phyloP scores from a whole-genome alignment of 2,113 vertebrate species.

The Notothenia coriiceps region DNA sequence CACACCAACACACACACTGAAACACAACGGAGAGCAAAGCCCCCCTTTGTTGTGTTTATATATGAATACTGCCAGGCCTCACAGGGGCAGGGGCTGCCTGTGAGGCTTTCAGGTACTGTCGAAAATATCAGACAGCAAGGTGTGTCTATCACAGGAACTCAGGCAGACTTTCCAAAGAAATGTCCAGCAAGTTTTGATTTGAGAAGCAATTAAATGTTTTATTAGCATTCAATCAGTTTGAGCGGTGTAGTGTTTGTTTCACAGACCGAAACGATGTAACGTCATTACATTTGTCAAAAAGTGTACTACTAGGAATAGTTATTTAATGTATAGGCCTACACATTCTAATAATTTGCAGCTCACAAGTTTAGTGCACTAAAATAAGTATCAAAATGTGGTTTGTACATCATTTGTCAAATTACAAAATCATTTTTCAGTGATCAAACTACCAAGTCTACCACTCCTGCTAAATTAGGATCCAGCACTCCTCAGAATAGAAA shows the following conservation, averaged over 20 bases:
- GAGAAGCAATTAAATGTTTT: background rate
- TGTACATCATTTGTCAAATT: too few relatives aligned
- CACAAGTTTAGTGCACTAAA: too few relatives aligned
- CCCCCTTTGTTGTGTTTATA: background rate
- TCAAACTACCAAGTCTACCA: too few relatives aligned
- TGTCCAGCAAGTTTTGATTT: background rate
- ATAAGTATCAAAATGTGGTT: too few relatives aligned
- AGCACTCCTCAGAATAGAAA: constrained; percentile 22
- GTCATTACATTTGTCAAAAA: background rate
- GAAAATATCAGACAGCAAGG: background rate
- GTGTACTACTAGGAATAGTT: background rate
- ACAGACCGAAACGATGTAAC: background rate
- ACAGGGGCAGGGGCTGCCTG: background rate
- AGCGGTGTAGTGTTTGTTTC: background rate
- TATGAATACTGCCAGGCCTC: background rate
- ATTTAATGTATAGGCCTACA: background rate
- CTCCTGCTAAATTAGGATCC: constrained; percentile 17
- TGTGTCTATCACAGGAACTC: too few relatives aligned
- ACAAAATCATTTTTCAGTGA: too few relatives aligned
- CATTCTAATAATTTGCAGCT: too few relatives aligned
- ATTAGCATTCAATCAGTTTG: background rate
- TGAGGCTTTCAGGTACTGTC: constrained; percentile 10
- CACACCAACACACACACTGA: too few relatives aligned
- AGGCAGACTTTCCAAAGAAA: too few relatives aligned
- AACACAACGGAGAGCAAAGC: background rate